phyloP scores from a whole-genome alignment of 2,888 invertebrate species.

The Cacoxenus indagator region DNA sequence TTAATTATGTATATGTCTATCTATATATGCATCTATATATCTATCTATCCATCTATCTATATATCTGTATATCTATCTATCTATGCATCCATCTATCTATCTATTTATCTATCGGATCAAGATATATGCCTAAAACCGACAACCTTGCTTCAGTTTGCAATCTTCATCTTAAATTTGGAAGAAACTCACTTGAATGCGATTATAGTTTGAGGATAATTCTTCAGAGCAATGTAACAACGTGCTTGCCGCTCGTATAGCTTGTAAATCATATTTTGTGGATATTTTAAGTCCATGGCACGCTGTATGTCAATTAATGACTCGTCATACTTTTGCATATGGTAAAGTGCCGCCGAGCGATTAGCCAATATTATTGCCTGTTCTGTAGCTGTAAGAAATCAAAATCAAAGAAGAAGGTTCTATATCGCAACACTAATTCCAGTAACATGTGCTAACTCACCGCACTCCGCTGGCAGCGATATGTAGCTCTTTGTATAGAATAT shows the following conservation, averaged over 20 bases:
- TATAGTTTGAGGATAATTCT: conserved; percentile 77
- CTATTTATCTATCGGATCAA: too few relatives aligned
- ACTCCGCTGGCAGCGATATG: conserved; percentile 77
- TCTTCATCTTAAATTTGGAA: not conserved
- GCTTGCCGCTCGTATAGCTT: conserved; percentile 84
- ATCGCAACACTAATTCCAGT: not conserved
- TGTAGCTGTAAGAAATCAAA: conserved; percentile 70
- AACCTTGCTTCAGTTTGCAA: not conserved
- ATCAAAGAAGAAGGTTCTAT: conserved; percentile 31
- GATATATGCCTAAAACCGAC: not conserved
- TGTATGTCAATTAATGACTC: conserved; percentile 80
- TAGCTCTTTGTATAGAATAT: conserved; percentile 80
- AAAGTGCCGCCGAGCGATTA: conserved; percentile 85
- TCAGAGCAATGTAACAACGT: conserved; percentile 78
- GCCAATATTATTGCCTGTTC: conserved; percentile 81
- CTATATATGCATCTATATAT: too few relatives aligned
- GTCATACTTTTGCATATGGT: conserved; percentile 79
- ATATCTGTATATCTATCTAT: too few relatives aligned
- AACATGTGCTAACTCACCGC: conserved; percentile 72
- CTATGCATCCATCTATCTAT: too few relatives aligned
- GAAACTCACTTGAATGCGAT: conserved; percentile 73
- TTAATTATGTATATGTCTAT: too few relatives aligned
- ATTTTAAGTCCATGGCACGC: conserved; percentile 76
- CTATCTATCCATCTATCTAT: too few relatives aligned
- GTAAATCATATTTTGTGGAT: conserved; percentile 80